Base-by-base conservation (phyloP, 2,797 vertebrate species). In the Amniataba percoides region DNA sequence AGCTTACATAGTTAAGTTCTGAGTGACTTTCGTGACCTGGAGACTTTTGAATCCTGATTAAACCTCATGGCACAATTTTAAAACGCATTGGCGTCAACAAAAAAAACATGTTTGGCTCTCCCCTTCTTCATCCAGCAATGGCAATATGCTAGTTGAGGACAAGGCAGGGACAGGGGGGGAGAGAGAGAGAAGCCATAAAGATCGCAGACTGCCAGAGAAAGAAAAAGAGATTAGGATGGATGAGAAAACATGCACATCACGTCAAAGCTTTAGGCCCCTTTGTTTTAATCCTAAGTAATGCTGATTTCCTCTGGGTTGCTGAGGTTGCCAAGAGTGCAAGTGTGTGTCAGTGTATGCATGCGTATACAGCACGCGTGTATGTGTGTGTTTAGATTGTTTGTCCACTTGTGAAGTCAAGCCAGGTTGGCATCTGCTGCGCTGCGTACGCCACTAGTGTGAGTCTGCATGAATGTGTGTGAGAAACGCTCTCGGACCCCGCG, bases 241-340 rank as follows among this genome's bases (percentile, higher is more conserved):
- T 82, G 74, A 52, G 56, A 65, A 71, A 70, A 82, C 79, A 87
- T 82, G 74, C 83, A 67, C 51, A 61, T 72, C 85, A 84, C 78
- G 57, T 83, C 77, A 87, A 80, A 87, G 82, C 88, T 91, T 82
- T 74, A 80, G 81, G 64, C 75, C 69, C 77, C 65, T 86, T 90
- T 89, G 81, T 92, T 91, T 91, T 88, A 91, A 91, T 90, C 86
- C 87, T 83, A 90, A 87, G 57, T 90, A 90, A 90, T 85, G 80
- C 87, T 92, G 84, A 90, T 90, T 91, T 88, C 87, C 84, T 92
- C 76, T 88, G 86, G 89, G 89, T 84, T 86, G 67, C 65, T 70
- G 42, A 81, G 60, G 78, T 81, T 90, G 87, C 84, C 85, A 89
- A 91, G 83, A 80, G 83, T 86, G 65, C 67, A 36, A 43, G 46